These are phyloP conservation scores for Lagopus muta DNA, from an alignment of 2,113 vertebrate genomes.

Conservation along the genomic window DNA sequence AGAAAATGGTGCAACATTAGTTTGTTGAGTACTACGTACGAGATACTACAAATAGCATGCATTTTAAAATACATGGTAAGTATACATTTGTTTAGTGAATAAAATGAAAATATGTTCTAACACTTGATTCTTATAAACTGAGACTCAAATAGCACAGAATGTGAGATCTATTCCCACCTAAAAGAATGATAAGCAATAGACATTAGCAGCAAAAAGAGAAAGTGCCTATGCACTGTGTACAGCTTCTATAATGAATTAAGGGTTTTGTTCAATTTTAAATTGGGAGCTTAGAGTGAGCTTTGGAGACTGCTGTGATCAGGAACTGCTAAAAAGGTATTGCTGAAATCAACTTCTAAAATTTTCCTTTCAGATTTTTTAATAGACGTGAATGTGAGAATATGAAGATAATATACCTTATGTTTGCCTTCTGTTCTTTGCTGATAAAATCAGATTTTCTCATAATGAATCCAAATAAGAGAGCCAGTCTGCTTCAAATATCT, in stretches of 20 bases:
- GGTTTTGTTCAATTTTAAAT: constrained; percentile 5
- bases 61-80: neutral
- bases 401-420: neutral
- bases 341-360: neutral
- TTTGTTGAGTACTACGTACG: neutral
- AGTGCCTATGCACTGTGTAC: neutral
- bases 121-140: neutral
- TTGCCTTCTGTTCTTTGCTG: neutral
- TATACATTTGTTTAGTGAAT: neutral
- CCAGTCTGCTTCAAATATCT: neutral
- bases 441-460: neutral
- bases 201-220: neutral
- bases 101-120: neutral
- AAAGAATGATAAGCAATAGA: neutral
- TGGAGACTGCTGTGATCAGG: neutral
- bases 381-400: neutral
- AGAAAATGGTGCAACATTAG: neutral
- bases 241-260: constrained; percentile 38
- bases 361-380: neutral
- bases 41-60: neutral
- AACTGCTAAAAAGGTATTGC: neutral
- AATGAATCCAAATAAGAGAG: neutral
- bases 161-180: neutral
- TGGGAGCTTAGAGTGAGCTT: neutral
- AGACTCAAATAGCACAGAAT: neutral